Evolutionary conservation across 2,113 vertebrate species (phyloP), one percentile per base, ranked within the genome.

Genomic region (Tinamus guttatus): DNA sequence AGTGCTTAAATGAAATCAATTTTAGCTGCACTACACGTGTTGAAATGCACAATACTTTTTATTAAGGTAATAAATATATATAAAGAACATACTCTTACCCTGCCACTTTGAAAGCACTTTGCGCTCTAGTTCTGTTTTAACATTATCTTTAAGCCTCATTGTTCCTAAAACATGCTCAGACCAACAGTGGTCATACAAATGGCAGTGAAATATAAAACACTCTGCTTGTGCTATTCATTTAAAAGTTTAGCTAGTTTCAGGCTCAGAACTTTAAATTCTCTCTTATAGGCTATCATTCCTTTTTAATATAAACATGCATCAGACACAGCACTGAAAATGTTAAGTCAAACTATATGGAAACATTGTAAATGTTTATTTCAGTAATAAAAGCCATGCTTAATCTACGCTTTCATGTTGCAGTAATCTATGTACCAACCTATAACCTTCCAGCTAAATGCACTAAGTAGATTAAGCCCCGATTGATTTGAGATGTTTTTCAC

Each of bases 401-500:
- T 94, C 85, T 47, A 76, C 87, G 81, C 89, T 91, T 94, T 87
- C 65, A 77, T 58, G 81, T 47, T 88, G 86, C 47, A 86, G 81
- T 93, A 97, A 90, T 94, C 94, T 91, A 59, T 90, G 94, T 87
- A 59, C 81, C 81, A 56, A 75, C 82, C 79, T 78, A 80, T 63
- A 95, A 70, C 58, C 86, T 94, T 94, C 97, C 90, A 77, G 95
- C 89, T 89, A 95, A 89, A 87, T 79, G 41, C 69, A 77, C 81
- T 93, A 95, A 97, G 95, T 67, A 95, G 97, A 97, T 97, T 94
- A 95, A 88, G 94, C 70, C 79, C 77, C 79, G 97, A 97, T 75
- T 90, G 96, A 97, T 96, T 93, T 68, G 85, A 96, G 96, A 89
- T 90, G 87, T 95, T 91, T 87, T 95, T 89, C 94, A 79, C 85